Percentiles rank a stretch among this genome's conserved stretches.
These are phyloP conservation scores for Leptopilina boulardi DNA, from an alignment of 1,140 invertebrate genomes.

Conservation along the genomic window DNA sequence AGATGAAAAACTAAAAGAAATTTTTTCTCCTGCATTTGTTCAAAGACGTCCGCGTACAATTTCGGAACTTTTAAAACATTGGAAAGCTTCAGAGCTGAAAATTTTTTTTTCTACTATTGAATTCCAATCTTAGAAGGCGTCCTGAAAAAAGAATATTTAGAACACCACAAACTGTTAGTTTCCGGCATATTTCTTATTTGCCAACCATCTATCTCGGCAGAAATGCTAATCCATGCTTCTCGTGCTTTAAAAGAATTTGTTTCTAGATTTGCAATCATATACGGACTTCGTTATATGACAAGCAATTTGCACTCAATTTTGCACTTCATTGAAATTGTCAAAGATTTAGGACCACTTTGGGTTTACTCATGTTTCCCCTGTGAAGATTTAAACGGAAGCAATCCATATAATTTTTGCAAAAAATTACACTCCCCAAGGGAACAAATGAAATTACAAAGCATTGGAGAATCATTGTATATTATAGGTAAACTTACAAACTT, in stretches of 20 bases:
- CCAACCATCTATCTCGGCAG: constrained; percentile 31
- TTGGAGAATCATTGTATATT: no score
- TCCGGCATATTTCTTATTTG: constrained; percentile 30
- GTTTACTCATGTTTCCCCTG: constrained; percentile 39
- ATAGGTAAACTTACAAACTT: no score
- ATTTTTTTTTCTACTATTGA: constrained; percentile 40
- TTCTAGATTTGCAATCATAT: constrained; percentile 35
- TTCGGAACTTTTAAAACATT: not conserved
- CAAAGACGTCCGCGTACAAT: no score
- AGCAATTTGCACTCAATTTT: constrained; percentile 42
- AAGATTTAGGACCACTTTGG: constrained; percentile 42
- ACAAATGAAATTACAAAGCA: no score
- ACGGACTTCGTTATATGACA: constrained; percentile 32
- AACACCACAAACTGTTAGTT: constrained; percentile 41
- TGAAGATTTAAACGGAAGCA: constrained; percentile 42
- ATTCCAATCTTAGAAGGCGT: constrained; percentile 40
- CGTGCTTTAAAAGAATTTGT: constrained; percentile 29
- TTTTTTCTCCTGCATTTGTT: no score
- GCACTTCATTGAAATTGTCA: constrained; percentile 38
- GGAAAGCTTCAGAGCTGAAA: constrained; percentile 46
- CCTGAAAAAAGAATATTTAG: constrained; percentile 38
- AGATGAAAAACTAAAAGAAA: no score
- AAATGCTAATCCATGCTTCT: constrained; percentile 35
- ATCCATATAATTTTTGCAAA: no score
- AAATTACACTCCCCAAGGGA: no score